These are phyloP conservation scores for Urosaurus nigricauda DNA, from an alignment of 2,797 vertebrate genomes.

Conservation along the genomic window DNA sequence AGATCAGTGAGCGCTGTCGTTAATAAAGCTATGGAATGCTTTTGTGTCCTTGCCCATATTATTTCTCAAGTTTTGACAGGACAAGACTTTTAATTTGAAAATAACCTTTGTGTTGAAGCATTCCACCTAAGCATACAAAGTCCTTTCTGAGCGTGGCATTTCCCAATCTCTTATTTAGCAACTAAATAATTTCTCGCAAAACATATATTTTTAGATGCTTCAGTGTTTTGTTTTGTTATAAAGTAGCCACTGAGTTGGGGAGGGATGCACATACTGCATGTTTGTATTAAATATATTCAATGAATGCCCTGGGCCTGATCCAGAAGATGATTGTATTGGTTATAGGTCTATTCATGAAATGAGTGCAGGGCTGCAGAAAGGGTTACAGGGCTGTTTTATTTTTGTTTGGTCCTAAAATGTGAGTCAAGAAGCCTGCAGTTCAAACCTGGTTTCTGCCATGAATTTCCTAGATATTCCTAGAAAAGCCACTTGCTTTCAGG, in stretches of 20 bases:
- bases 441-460: not conserved
- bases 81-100: constrained; percentile 82
- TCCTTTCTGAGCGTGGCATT: not conserved
- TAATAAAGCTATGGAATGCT: constrained; percentile 87
- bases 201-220: not conserved
- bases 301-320: not conserved
- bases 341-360: not conserved
- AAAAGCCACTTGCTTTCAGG: not conserved
- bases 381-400: not conserved
- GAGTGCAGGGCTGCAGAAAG: not conserved
- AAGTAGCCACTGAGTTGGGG: not conserved
- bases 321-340: not conserved
- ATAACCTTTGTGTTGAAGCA: constrained; percentile 76
- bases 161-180: constrained; percentile 16
- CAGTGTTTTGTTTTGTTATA: not conserved
- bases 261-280: not conserved
- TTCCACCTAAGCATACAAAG: constrained; percentile 37
- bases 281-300: not conserved
- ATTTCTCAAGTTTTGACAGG: constrained; percentile 83
- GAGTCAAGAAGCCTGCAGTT: not conserved
- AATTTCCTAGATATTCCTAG: not conserved
- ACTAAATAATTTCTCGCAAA: not conserved
- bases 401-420: not conserved
- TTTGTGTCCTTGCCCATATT: constrained; percentile 83
- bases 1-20: constrained; percentile 86